Evolutionary conservation across 2,888 invertebrate species (phyloP).

Genomic region (Athalia circularis): DNA sequence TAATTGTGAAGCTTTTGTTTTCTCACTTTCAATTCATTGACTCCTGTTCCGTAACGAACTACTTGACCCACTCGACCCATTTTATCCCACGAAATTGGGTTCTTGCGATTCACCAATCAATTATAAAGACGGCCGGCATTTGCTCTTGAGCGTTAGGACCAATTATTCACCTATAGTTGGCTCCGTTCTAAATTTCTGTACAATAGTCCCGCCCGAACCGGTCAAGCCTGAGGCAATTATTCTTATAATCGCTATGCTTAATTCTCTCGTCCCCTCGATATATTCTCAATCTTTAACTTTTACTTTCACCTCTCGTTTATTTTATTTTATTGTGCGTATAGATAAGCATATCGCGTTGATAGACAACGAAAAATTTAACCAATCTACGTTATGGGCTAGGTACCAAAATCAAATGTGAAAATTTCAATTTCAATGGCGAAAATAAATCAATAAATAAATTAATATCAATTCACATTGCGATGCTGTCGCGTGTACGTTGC

Average conservation of each 20-base stretch:
- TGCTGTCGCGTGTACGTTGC: conserved; percentile 3
- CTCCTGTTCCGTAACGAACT: not conserved
- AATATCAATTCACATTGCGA: not conserved
- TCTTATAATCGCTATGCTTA: conserved; percentile 16
- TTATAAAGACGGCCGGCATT: not conserved
- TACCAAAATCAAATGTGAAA: no score
- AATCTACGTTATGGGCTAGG: no score
- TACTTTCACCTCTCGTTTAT: conserved; percentile 37
- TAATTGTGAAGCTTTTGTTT: not conserved
- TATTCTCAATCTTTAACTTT: conserved; percentile 22
- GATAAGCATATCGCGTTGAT: not conserved
- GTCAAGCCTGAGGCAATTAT: conserved; percentile 20
- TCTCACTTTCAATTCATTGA: not conserved
- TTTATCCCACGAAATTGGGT: conserved; percentile 21
- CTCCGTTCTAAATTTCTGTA: conserved; percentile 27
- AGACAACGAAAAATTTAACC: no score
- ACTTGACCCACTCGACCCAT: not conserved
- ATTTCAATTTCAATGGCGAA: no score
- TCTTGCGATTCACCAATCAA: conserved; percentile 8
- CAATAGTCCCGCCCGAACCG: not conserved
- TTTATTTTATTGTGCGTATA: conserved; percentile 11
- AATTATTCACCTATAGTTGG: conserved; percentile 24
- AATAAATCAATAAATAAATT: no score
- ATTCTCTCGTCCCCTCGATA: conserved; percentile 25
- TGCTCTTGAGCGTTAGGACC: not conserved